Base-by-base conservation (phyloP, 2,797 vertebrate species). In the Acanthurus tractus region DNA sequence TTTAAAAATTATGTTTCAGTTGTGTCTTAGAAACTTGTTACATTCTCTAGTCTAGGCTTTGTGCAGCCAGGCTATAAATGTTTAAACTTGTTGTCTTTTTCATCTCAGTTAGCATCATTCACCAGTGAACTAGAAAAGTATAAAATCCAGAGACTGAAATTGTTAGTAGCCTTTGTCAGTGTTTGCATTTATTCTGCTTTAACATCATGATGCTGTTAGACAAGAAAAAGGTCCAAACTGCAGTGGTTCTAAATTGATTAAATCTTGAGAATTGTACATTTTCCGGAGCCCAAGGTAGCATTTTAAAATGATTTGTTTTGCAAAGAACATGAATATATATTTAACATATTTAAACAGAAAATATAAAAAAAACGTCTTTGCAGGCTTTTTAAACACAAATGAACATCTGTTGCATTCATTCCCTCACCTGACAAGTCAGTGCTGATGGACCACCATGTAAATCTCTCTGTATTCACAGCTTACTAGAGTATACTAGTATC, bases 1-100 rank as follows among this genome's bases (percentile, higher is more conserved):
- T 73, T 70, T 62, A 68, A 34, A 6, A 54, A 8, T 40, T 15
- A 56, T 52, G 15, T 69, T 72, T 70, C 18, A 0, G 54, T 18
- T 3, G 0, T 36, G n/a, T 49, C 81, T 48, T 18, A 42, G 40
- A 48, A 67, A 63, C 34, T 2, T 34, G 11, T 17, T 4, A 18
- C 23, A 54, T 38, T 44, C 23, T 68, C 14, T 22, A 7, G 17
- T 46, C 23, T 46, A 20, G 25, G 17, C 70, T 17, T 48, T n/a
- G 54, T 50, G 11, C 13, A 22, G 54, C 13, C 10, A 18, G n/a
- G 42, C 34, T 17, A 12, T 6, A 74, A 42, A 70, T 18, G 12
- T 54, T 52, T 20, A 29, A 44, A 25, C 44, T 45, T 0, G 6
- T 67, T 69, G 40, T 58, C 20, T 23, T 46, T 0, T 23, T 44